A percentile compares a stretch with the other conserved stretches of the same genome.
Conservation (phyloP, 2,888 invertebrate genomes). For the Drosophila subquinaria region DNA sequence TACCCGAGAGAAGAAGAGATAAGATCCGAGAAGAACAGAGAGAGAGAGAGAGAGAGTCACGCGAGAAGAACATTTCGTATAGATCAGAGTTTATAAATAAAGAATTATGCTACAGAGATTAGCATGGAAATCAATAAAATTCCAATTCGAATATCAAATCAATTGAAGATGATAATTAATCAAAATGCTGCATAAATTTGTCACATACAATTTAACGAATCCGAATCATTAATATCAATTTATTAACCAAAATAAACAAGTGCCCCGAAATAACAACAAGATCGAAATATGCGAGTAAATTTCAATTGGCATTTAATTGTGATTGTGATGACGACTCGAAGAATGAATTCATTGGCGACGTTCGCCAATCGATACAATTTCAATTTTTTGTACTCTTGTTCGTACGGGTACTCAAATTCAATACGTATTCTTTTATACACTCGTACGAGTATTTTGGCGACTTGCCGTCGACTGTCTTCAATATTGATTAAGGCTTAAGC, state of each 20-base stretch:
- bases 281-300: slow-evolving; percentile 47
- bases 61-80: slow-evolving; percentile 23
- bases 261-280: slow-evolving; percentile 7
- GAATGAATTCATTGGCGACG: slow-evolving; percentile 68
- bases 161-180: slow-evolving; percentile 63
- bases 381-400: slow-evolving; percentile 28
- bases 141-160: slow-evolving; percentile 23
- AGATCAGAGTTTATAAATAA: slow-evolving; percentile 71
- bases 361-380: slow-evolving; percentile 76
- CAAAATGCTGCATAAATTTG: slow-evolving; percentile 67
- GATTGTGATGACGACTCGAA: slow-evolving; percentile 45
- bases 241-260: slow-evolving; percentile 39
- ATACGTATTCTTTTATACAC: slow-evolving; percentile 16
- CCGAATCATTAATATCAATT: slow-evolving; percentile 74
- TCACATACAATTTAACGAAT: slow-evolving; percentile 61
- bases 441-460: slow-evolving; percentile 26
- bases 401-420: slow-evolving; percentile 13
- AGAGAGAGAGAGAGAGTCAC: slow-evolving; percentile 17
- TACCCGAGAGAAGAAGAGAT: slow-evolving; percentile 21
- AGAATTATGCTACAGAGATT: slow-evolving; percentile 62
- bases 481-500: slow-evolving; percentile 78
- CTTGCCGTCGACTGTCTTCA: slow-evolving; percentile 51
- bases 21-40: neutral
- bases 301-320: slow-evolving; percentile 80
- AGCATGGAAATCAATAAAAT: slow-evolving; percentile 47